Conservation (phyloP, 2,888 invertebrate species). For the Idaea biselata region DNA sequence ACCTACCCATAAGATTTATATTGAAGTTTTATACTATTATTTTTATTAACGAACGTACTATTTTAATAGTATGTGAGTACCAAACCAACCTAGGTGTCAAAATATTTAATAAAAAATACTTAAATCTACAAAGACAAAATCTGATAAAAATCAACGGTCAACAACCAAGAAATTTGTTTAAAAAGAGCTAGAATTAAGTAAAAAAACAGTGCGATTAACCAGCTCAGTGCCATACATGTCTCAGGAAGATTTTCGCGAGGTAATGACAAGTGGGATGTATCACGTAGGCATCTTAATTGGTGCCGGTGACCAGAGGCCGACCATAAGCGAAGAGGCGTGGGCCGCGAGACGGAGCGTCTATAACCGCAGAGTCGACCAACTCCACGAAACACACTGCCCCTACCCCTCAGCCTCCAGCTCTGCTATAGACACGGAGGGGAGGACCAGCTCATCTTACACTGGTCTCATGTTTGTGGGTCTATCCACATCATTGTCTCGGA, state of each 20-base stretch:
- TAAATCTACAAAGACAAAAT: conserved; percentile 1
- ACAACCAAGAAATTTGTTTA: conserved; percentile 15
- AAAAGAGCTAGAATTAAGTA: conserved; percentile 32
- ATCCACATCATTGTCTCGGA: conserved; percentile 59
- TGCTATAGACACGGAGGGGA: conserved; percentile 21
- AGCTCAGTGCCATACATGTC: conserved; percentile 47
- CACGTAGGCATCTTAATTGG: conserved; percentile 78
- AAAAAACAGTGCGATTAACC: conserved; percentile 29
- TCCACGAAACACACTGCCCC: conserved; percentile 42
- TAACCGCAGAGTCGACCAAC: conserved; percentile 28
- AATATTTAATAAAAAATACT: background rate
- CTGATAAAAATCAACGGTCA: conserved; percentile 5
- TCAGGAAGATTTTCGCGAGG: conserved; percentile 69
- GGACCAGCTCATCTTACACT: conserved; percentile 39
- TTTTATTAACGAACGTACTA: background rate
- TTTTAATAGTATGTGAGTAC: no score
- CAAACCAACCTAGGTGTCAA: no score
- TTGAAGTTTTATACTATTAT: no score
- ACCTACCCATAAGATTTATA: no score
- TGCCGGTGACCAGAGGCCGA: conserved; percentile 68
- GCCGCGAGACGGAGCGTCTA: conserved; percentile 69
- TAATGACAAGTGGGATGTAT: conserved; percentile 72
- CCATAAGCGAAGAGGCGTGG: conserved; percentile 72
- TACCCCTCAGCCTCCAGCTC: conserved; percentile 15
- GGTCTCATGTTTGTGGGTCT: conserved; percentile 50